phyloP scores from a whole-genome alignment of 2,888 invertebrate species.

The Acanthopleura granulata region DNA sequence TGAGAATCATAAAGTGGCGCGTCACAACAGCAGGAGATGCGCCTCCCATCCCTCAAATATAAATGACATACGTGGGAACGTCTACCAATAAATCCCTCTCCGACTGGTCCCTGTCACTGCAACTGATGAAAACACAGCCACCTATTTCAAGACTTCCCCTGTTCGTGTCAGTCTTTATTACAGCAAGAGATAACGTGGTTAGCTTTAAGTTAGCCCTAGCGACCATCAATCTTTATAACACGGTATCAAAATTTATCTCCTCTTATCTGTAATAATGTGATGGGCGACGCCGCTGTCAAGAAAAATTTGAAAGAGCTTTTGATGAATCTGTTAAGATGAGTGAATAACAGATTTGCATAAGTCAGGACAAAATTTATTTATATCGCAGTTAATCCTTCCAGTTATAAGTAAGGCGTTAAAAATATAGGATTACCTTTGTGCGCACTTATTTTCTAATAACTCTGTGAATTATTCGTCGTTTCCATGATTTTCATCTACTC shows the following conservation, averaged over 20 bases:
- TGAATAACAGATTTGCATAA: too few species aligned
- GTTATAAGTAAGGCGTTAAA: too few species aligned
- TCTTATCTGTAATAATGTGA: not conserved
- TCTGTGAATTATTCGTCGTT: too few species aligned
- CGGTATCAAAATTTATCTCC: not conserved
- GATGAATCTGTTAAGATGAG: too few species aligned
- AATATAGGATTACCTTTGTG: too few species aligned
- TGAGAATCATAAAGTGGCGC: not conserved
- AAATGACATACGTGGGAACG: not conserved
- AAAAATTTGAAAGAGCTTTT: not conserved
- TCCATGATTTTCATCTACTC: too few species aligned
- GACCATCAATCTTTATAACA: not conserved
- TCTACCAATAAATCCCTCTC: not conserved
- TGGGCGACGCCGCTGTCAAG: not conserved
- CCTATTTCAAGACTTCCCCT: not conserved
- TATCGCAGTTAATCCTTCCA: too few species aligned
- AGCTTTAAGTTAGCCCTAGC: not conserved
- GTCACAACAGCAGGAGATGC: not conserved
- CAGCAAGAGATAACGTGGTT: not conserved
- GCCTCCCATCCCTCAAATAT: not conserved
- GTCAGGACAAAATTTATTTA: too few species aligned
- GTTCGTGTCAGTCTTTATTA: conserved; percentile 8
- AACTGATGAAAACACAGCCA: not conserved
- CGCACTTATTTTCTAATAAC: too few species aligned
- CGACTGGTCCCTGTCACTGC: not conserved